Evolutionary conservation across 2,888 invertebrate species (phyloP).

Genomic region (Netelia virgata): DNA sequence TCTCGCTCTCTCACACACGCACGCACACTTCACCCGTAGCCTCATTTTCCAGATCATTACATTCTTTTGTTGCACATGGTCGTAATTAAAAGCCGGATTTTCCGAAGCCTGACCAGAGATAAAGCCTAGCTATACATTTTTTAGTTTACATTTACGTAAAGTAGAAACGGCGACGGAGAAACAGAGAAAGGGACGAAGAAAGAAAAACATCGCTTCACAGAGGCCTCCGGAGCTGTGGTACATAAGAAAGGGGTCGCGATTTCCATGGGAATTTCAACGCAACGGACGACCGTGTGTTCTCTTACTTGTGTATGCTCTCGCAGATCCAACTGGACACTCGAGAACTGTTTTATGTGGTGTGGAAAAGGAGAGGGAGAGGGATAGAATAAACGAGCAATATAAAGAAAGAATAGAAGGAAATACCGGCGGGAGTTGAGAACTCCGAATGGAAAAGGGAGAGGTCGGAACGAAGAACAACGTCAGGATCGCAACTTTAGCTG

Average conservation of each 20-base stretch:
- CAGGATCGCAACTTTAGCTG: too few relatives aligned
- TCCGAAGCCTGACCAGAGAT: not conserved
- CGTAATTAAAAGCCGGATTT: conserved; percentile 46
- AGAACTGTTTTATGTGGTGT: conserved; percentile 37
- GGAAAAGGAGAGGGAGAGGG: conserved; percentile 32
- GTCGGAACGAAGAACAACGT: too few relatives aligned
- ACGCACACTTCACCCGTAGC: too few relatives aligned
- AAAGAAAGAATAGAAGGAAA: conserved; percentile 26
- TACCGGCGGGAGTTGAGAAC: conserved; percentile 2
- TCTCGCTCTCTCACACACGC: too few relatives aligned
- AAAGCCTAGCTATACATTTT: conserved; percentile 1
- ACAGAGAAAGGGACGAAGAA: not conserved
- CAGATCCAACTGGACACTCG: conserved; percentile 72
- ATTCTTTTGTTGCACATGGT: not conserved
- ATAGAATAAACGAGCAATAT: conserved; percentile 9
- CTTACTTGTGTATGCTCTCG: conserved; percentile 79
- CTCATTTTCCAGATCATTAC: not conserved
- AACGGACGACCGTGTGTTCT: conserved; percentile 56
- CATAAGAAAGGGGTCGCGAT: conserved; percentile 28
- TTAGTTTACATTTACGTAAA: conserved; percentile 12
- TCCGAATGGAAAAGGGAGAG: too few relatives aligned
- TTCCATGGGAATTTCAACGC: conserved; percentile 41
- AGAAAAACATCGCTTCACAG: conserved; percentile 36
- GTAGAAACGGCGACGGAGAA: not conserved
- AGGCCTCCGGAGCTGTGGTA: conserved; percentile 11